Base-by-base conservation (phyloP, 2,797 vertebrate species). In the Acipenser ruthenus region DNA sequence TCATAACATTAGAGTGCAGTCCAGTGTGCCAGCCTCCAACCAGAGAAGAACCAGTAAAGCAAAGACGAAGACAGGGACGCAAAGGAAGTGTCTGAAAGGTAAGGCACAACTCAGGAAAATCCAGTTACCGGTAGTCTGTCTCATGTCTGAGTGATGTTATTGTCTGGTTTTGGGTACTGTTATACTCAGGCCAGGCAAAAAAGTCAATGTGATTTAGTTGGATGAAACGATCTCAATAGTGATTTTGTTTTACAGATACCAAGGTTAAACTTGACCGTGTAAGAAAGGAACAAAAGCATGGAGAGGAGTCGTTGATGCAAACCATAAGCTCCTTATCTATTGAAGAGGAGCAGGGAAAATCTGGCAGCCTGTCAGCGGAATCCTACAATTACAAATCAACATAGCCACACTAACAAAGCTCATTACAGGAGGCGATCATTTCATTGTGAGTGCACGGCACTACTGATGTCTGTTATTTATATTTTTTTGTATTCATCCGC, bases 301-400 rank as follows among this genome's bases (percentile, higher is more conserved):
- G 76, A 13, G 75, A 82, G 10, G 75, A 83, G 60, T 63, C 71
- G 15, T 74, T 83, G 65, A 75, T 71, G 70, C 69, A 74, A 11
- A 71, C 63, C 68, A 81, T 81, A 76, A 75, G 78, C 3, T 79
- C 76, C 59, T 75, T 83, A 73, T 78, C 79, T 49, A 77, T 79
- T 67, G 74, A 78, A 71, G 77, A 77, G 67, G 67, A 73, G 48
- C 71, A 73, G 72, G 72, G 72, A 79, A 66, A 72, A 72, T 62
- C 65, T 50, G 10, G 23, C 15, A 13, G 60, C 58, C 13, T 37
- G 23, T 37, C 23, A 37, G 23, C 23, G 23, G 23, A 37, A 37
- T 37, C 4, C 23, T 37, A 2, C 23, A 37, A 37, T 37, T 37
- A 37, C 23, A 37, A 37, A 37, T 37, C 23, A 37, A 37, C 23